Evolutionary conservation across 2,888 invertebrate genomes (phyloP).

Genomic region (Desoria tigrina): DNA sequence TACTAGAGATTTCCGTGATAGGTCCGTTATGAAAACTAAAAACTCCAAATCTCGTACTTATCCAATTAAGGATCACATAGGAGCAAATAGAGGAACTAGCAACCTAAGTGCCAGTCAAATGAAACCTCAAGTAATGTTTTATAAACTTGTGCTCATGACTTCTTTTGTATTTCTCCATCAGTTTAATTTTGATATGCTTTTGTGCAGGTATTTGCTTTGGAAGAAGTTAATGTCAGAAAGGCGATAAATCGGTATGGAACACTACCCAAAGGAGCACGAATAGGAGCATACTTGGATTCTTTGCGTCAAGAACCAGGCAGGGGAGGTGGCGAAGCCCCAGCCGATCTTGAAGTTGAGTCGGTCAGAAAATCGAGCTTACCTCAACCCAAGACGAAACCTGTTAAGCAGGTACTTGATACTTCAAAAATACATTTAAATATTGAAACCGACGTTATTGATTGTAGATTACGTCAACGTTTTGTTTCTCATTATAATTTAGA

Average conservation of each 20-base stretch:
- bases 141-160: background rate
- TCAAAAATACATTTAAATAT: background rate
- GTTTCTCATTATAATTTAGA: slow-evolving; percentile 20
- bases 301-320: slow-evolving; percentile 74
- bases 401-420: slow-evolving; percentile 38
- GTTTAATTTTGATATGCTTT: background rate
- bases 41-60: slow-evolving; percentile 67
- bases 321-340: slow-evolving; percentile 55
- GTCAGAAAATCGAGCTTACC: slow-evolving; percentile 68
- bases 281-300: slow-evolving; percentile 94
- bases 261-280: slow-evolving; percentile 91
- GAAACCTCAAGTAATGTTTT: slow-evolving; percentile 41
- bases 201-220: slow-evolving; percentile 81
- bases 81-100: slow-evolving; percentile 35
- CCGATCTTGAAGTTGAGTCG: slow-evolving; percentile 56
- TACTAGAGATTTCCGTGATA: slow-evolving; percentile 47
- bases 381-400: slow-evolving; percentile 42
- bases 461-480: no score
- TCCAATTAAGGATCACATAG: slow-evolving; percentile 61
- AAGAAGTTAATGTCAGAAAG: slow-evolving; percentile 91
- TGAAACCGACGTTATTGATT: no score
- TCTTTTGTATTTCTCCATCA: background rate
- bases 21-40: slow-evolving; percentile 61
- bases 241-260: slow-evolving; percentile 95
- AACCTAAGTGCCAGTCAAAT: slow-evolving; percentile 26